Evolutionary conservation across 2,888 invertebrate species (phyloP).

Genomic region (Philereme transversata): DNA sequence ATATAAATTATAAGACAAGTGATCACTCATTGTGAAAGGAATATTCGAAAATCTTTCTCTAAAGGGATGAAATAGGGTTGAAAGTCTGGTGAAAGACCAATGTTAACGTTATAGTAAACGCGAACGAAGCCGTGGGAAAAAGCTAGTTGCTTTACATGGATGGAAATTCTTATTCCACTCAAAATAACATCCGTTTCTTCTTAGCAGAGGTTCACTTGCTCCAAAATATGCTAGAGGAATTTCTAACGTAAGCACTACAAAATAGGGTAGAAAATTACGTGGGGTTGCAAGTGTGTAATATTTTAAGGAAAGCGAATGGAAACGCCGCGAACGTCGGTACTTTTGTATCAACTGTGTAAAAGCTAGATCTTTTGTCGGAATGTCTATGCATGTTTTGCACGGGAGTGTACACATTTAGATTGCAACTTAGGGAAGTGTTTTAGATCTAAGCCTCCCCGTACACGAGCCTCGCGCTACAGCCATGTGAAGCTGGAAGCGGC

Average conservation of each 20-base stretch:
- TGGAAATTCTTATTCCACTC: slow-evolving; percentile 80
- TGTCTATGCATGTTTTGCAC: slow-evolving; percentile 23
- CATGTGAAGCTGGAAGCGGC: too few relatives aligned
- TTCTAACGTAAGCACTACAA: slow-evolving; percentile 27
- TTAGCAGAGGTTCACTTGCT: slow-evolving; percentile 71
- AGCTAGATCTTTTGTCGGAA: slow-evolving; percentile 40
- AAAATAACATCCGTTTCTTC: slow-evolving; percentile 79
- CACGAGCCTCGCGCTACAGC: too few relatives aligned
- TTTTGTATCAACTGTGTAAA: slow-evolving; percentile 58
- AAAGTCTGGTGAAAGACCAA: too few relatives aligned
- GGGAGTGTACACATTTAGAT: slow-evolving; percentile 18
- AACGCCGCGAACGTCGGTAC: slow-evolving; percentile 45
- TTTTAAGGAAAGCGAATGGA: slow-evolving; percentile 50
- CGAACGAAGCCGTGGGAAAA: too few relatives aligned
- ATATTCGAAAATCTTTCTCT: too few relatives aligned
- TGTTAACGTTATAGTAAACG: too few relatives aligned
- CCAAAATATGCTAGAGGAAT: slow-evolving; percentile 22
- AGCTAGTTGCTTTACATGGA: slow-evolving; percentile 63
- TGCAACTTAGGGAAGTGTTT: slow-evolving; percentile 12
- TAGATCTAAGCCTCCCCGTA: too few relatives aligned
- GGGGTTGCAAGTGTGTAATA: slow-evolving; percentile 37
- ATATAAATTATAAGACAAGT: too few relatives aligned
- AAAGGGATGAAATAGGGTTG: too few relatives aligned
- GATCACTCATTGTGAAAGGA: too few relatives aligned
- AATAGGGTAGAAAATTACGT: slow-evolving; percentile 34